Conservation (phyloP, 2,888 invertebrate genomes). For the Yponomeuta cagnagella region DNA sequence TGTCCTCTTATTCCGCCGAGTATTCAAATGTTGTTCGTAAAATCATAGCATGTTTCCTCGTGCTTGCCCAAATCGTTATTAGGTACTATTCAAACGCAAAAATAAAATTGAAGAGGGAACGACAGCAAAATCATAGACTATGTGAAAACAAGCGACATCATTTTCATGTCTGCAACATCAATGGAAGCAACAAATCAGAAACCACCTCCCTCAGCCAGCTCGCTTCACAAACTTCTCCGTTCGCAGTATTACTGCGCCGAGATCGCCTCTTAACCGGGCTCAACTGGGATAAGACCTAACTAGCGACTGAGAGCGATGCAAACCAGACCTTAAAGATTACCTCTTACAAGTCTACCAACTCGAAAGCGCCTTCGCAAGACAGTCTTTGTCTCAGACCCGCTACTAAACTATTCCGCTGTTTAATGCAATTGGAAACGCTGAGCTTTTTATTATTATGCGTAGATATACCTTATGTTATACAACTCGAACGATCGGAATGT, state of each 20-base stretch:
- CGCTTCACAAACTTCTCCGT: conserved; percentile 59
- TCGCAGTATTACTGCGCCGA: conserved; percentile 58
- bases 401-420: conserved; percentile 26
- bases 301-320: conserved; percentile 34
- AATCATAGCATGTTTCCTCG: background rate
- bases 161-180: background rate
- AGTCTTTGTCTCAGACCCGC: conserved; percentile 30
- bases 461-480: background rate
- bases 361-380: conserved; percentile 24
- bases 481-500: background rate
- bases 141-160: conserved; percentile 6
- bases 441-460: conserved; percentile 12
- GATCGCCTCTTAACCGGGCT: conserved; percentile 52
- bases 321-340: conserved; percentile 46
- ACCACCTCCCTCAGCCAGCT: conserved; percentile 31
- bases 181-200: conserved; percentile 10
- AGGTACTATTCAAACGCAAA: background rate
- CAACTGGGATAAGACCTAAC: conserved; percentile 59
- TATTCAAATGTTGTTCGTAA: conserved; percentile 2
- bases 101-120: background rate
- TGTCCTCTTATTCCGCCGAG: background rate
- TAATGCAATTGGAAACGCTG: conserved; percentile 13
- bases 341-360: conserved; percentile 34
- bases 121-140: background rate
- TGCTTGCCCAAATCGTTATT: background rate